Base-by-base conservation (phyloP, 2,888 invertebrate genomes). In the Bombylius discolor region DNA sequence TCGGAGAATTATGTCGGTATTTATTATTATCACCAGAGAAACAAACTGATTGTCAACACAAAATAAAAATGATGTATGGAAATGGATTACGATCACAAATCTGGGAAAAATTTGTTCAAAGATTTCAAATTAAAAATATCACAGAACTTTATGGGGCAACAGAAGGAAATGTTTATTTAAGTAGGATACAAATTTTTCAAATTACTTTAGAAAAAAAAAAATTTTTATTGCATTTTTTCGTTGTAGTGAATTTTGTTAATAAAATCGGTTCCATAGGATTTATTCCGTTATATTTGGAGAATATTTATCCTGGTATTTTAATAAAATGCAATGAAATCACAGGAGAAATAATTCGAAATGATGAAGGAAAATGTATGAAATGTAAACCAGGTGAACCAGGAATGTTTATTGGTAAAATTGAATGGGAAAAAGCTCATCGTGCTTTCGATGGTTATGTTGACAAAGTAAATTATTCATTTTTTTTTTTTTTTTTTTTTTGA, bases 71-170 rank as follows among this genome's bases (percentile, higher is more conserved):
- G 60, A 88, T 97, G 83, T 87, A 88, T 67, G 98, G 98, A 58
- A 98, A 98, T 72, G 98, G 98, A 5, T 79, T 98, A 69, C 79
- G 93, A 46, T 86, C 92, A 2, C 91, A 94, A 72, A 92, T 98
- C 66, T 98, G 98, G 98, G 79, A 83, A 60, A 81, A 86, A 65
- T 96, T 98, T 68, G 84, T 87, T 4, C 81, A 87, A 55, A 81
- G 82, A 67, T 82, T 81, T 73, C 80, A 83, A 67, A 84, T 92
- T 58, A 78, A 83, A 49, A 79, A 83, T 64, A 87, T 98, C 64
- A 89, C 87, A 55, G 98, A 98, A 75, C 84, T 98, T 66, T 98
- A 98, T 72, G 98, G 96, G 13, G 90, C 96, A 4, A 98, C 98
- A 0, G 98, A 98, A 76, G 96, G 97, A 67, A 98, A 97, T 74